Evolutionary conservation across 1,140 invertebrate genomes (phyloP).

Genomic region (Diorhabda carinulata): DNA sequence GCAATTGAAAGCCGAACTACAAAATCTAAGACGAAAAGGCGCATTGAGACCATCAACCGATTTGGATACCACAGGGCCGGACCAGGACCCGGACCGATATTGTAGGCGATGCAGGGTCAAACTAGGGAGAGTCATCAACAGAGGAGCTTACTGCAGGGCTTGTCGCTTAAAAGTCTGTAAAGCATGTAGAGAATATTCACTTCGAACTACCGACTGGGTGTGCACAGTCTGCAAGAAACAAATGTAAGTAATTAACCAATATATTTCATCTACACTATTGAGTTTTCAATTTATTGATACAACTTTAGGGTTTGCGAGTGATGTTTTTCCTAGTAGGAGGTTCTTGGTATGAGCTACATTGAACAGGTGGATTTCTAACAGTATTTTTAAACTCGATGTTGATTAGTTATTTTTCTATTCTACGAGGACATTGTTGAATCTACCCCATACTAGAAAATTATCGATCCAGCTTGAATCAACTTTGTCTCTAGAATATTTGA

Average conservation of each 20-base stretch:
- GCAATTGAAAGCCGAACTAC: slow-evolving; percentile 62
- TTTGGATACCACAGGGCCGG: slow-evolving; percentile 44
- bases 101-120: slow-evolving; percentile 67
- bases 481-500: too few relatives aligned
- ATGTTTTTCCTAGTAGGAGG: too few relatives aligned
- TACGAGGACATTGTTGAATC: too few relatives aligned
- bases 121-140: slow-evolving; percentile 70
- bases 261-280: neutral
- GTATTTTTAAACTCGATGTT: too few relatives aligned
- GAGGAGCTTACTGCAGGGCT: slow-evolving; percentile 64
- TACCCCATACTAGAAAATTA: too few relatives aligned
- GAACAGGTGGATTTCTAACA: too few relatives aligned
- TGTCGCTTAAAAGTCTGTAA: slow-evolving; percentile 71
- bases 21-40: slow-evolving; percentile 57
- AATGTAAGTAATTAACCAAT: slow-evolving; percentile 57
- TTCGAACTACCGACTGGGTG: slow-evolving; percentile 63
- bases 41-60: slow-evolving; percentile 48
- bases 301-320: too few relatives aligned
- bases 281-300: too few relatives aligned
- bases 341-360: too few relatives aligned
- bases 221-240: slow-evolving; percentile 71
- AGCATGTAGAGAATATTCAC: slow-evolving; percentile 63
- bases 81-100: slow-evolving; percentile 54
- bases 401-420: too few relatives aligned
- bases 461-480: too few relatives aligned